Conservation (phyloP, 2,797 vertebrate species). For the Lateolabrax maculatus region DNA sequence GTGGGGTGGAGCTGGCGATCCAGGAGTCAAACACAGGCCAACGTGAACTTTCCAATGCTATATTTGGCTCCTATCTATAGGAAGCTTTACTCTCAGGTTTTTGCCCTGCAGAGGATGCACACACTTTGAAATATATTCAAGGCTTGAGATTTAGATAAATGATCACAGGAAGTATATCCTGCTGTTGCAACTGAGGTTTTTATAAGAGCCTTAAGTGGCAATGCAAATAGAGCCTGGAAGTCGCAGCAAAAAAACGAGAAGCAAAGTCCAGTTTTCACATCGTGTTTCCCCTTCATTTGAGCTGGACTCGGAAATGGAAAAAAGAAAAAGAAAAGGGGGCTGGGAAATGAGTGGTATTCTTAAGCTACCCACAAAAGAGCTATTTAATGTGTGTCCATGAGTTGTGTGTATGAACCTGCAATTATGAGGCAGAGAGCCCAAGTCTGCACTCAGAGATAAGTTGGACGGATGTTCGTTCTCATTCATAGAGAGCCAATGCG, state of each 20-base stretch:
- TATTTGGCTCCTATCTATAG: conserved; percentile 57
- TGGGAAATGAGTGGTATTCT: conserved; percentile 57
- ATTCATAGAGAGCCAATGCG: conserved; percentile 66
- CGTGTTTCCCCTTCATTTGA: conserved; percentile 49
- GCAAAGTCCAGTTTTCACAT: conserved; percentile 57
- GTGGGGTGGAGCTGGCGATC: conserved; percentile 33
- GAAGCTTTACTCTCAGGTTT: conserved; percentile 50
- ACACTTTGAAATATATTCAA: conserved; percentile 34
- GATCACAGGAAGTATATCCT: conserved; percentile 43
- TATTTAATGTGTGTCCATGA: conserved; percentile 67
- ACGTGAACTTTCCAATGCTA: conserved; percentile 66
- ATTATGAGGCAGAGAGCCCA: conserved; percentile 66
- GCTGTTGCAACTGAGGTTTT: conserved; percentile 26
- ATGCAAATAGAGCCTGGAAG: conserved; percentile 34
- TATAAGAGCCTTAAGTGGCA: conserved; percentile 36
- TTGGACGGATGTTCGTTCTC: conserved; percentile 65
- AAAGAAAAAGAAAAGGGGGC: neutral
- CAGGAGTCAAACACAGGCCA: conserved; percentile 74
- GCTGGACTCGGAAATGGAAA: conserved; percentile 47
- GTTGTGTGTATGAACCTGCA: conserved; percentile 67
- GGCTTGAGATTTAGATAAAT: conserved; percentile 47
- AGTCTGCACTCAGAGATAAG: conserved; percentile 80
- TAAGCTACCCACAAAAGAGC: conserved; percentile 76
- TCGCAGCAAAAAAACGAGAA: conserved; percentile 28
- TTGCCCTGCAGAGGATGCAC: conserved; percentile 45